Evolutionary conservation across 1,140 invertebrate genomes (phyloP).

Genomic region (Rhyacophila brunnea): DNA sequence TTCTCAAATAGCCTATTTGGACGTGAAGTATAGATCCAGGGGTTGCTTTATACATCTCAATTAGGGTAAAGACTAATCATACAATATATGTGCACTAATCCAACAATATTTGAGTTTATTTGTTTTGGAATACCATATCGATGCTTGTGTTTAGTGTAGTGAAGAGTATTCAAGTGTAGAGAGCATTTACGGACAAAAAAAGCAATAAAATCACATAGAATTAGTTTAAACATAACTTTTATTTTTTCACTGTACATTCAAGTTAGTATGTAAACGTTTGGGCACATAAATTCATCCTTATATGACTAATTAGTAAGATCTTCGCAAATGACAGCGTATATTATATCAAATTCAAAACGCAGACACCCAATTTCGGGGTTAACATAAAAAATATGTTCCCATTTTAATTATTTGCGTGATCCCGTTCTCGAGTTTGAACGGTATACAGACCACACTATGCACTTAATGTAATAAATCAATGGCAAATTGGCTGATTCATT

Average conservation of each 20-base stretch:
- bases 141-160: too few relatives aligned
- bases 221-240: slow-evolving; percentile 33
- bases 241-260: slow-evolving; percentile 57
- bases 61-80: too few relatives aligned
- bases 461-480: slow-evolving; percentile 14
- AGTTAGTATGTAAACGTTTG: slow-evolving; percentile 57
- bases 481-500: slow-evolving; percentile 13
- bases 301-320: slow-evolving; percentile 38
- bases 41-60: too few relatives aligned
- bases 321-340: slow-evolving; percentile 26
- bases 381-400: slow-evolving; percentile 14
- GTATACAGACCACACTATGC: slow-evolving; percentile 12
- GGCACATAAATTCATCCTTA: slow-evolving; percentile 55
- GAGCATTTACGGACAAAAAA: too few relatives aligned
- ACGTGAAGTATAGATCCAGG: too few relatives aligned
- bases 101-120: too few relatives aligned
- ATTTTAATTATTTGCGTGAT: too few relatives aligned
- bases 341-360: slow-evolving; percentile 21
- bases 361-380: slow-evolving; percentile 10
- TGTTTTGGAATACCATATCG: too few relatives aligned
- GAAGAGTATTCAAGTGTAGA: too few relatives aligned
- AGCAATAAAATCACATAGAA: slow-evolving; percentile 4
- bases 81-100: too few relatives aligned
- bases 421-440: slow-evolving; percentile 6
- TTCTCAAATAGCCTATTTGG: too few relatives aligned